phyloP scores from a whole-genome alignment of 2,888 invertebrate genomes.

The Drosophila multiciliata region DNA sequence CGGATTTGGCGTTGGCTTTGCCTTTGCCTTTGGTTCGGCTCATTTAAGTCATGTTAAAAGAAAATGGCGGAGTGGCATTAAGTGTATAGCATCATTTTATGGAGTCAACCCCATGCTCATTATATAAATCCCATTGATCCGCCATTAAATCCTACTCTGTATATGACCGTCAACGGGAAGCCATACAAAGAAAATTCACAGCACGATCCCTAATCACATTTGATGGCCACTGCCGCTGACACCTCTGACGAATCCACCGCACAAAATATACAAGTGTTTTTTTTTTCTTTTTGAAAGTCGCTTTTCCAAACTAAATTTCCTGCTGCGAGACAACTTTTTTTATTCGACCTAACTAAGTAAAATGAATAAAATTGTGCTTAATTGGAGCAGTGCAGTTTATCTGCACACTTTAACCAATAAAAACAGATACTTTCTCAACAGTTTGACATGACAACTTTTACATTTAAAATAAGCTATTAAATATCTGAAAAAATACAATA shows the following conservation, averaged over 20 bases:
- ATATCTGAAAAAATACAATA: background rate
- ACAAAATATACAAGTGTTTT: constrained; percentile 23
- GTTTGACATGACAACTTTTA: too few relatives aligned
- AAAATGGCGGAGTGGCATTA: constrained; percentile 68
- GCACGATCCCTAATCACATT: constrained; percentile 28
- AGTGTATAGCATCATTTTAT: constrained; percentile 59
- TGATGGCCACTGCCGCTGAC: constrained; percentile 35
- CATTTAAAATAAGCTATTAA: too few relatives aligned
- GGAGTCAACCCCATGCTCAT: constrained; percentile 63
- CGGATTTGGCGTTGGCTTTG: constrained; percentile 3
- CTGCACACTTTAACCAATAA: background rate
- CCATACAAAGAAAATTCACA: constrained; percentile 28
- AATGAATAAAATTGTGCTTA: background rate
- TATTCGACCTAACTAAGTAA: background rate
- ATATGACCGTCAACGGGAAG: constrained; percentile 37
- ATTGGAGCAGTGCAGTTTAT: background rate
- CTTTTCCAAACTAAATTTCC: background rate
- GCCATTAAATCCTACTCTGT: constrained; percentile 67
- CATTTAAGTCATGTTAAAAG: constrained; percentile 44
- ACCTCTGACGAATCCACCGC: constrained; percentile 5
- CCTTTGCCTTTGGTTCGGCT: constrained; percentile 24
- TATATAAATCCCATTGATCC: constrained; percentile 76
- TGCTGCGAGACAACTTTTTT: background rate
- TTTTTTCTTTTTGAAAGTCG: constrained; percentile 2
- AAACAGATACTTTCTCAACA: background rate